These are phyloP conservation scores for Palloptera scutellata DNA, from an alignment of 2,888 invertebrate genomes.

Conservation along the genomic window DNA sequence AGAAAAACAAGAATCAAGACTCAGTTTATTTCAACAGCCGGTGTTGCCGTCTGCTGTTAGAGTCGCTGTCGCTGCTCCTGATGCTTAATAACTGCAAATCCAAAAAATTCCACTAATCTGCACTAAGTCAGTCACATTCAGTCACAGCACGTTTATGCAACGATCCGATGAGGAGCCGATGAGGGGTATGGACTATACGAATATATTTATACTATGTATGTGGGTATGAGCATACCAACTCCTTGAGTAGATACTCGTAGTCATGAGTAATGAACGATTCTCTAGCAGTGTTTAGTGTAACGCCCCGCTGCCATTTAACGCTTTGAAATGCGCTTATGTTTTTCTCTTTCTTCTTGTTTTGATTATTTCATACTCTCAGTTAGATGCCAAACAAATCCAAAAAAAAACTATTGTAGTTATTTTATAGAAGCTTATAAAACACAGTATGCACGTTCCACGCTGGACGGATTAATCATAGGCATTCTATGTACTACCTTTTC, in stretches of 20 bases:
- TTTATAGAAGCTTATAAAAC: no score
- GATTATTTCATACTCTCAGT: not conserved
- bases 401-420: no score
- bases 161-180: no score
- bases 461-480: not conserved
- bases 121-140: no score
- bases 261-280: slow-evolving; percentile 29
- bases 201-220: no score
- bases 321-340: slow-evolving; percentile 2
- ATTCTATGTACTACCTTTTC: not conserved
- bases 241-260: not conserved
- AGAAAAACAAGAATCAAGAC: not conserved
- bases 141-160: no score
- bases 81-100: not conserved
- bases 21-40: no score
- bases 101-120: not conserved
- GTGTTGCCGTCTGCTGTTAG: not conserved
- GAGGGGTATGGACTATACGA: no score
- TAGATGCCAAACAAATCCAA: no score
- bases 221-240: no score
- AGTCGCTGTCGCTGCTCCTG: not conserved
- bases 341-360: not conserved
- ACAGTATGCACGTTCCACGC: no score
- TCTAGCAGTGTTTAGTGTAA: slow-evolving; percentile 25
- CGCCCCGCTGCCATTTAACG: slow-evolving; percentile 28